Conservation (phyloP, 2,888 invertebrate species). For the Nomada ferruginata region DNA sequence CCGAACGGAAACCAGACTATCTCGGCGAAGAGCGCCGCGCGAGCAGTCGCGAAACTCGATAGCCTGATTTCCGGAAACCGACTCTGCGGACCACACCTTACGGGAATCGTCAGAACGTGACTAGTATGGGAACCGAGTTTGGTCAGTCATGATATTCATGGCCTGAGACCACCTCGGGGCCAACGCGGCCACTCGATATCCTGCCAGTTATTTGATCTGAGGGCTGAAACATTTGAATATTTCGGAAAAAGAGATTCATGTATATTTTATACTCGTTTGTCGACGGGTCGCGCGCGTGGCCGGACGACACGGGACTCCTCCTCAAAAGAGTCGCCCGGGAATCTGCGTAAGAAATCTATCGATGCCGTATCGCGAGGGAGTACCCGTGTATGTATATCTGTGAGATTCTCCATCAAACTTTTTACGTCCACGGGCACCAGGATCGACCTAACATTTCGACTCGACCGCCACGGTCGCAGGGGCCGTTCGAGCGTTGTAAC, state of each 20-base stretch:
- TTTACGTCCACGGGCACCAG: conserved; percentile 1
- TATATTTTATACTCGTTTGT: conserved; percentile 79
- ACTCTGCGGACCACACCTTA: conserved; percentile 70
- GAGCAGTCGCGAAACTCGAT: conserved; percentile 63
- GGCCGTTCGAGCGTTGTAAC: too few species aligned
- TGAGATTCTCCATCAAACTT: conserved; percentile 8
- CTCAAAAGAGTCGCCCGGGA: conserved; percentile 70
- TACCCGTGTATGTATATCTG: too few species aligned
- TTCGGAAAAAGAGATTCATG: conserved; percentile 79
- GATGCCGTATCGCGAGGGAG: conserved; percentile 34
- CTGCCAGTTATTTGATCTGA: conserved; percentile 81
- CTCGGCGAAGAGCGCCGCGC: conserved; percentile 25
- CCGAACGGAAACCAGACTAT: conserved; percentile 47
- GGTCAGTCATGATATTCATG: conserved; percentile 84
- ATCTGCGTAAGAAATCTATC: conserved; percentile 46
- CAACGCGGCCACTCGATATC: conserved; percentile 74
- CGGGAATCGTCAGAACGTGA: conserved; percentile 77
- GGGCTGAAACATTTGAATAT: conserved; percentile 81
- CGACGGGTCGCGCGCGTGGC: conserved; percentile 41
- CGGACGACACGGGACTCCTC: conserved; percentile 30
- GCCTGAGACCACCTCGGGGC: conserved; percentile 81
- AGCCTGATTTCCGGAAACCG: conserved; percentile 71
- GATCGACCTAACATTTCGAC: not conserved
- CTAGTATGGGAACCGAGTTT: conserved; percentile 73
- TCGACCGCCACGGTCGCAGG: not conserved